Base-by-base conservation (phyloP, 37 sponge, comb jelly and placozoan genomes). In the Cladorhizidae sp. region DNA sequence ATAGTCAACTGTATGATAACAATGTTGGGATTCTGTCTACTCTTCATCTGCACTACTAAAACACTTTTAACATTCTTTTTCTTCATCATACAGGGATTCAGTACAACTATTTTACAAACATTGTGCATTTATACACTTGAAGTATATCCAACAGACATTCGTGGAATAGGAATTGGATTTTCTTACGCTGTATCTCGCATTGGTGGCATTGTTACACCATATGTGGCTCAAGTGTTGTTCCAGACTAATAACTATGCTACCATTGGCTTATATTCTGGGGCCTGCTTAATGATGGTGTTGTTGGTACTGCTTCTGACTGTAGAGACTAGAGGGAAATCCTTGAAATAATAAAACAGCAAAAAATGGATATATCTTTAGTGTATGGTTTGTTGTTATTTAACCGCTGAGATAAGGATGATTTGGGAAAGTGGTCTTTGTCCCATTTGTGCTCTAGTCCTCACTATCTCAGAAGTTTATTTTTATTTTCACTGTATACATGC, bases 101-200 rank as follows among this genome's bases (percentile, higher is more conserved):
- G 80, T 15, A 86, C 95, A 28, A 92, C 92, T 39, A 80, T 76
- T 0, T 92, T 95, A 67, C 95, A 92, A 72, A 81, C 92, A 31
- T 81, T 90, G 70, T 95, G 83, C 80, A 81, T 95, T 5, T 95
- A 95, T 74, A 95, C 95, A 33, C 92, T 81, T 8, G 82, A 95
- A 73, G 95, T 92, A 32, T 95, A 86, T 42, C 89, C 95, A 7
- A 95, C 95, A 26, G 75, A 52, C 21, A 57, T 92, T 1, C 67
- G 95, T 67, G 93, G 80, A 25, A 56, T 82, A 56, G 90, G 76
- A 22, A 51, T 95, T 45, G 86, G 84, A 17, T 31, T 86, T 0
- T 35, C 72, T 57, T 79, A 80, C 61, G 61, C 81, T 21, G 63
- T 71, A 26, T 86, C 89, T 3, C 71, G 95, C n/a, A 45, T 92